phyloP scores from a whole-genome alignment of 1,140 invertebrate genomes.

The Drosophila tristis region DNA sequence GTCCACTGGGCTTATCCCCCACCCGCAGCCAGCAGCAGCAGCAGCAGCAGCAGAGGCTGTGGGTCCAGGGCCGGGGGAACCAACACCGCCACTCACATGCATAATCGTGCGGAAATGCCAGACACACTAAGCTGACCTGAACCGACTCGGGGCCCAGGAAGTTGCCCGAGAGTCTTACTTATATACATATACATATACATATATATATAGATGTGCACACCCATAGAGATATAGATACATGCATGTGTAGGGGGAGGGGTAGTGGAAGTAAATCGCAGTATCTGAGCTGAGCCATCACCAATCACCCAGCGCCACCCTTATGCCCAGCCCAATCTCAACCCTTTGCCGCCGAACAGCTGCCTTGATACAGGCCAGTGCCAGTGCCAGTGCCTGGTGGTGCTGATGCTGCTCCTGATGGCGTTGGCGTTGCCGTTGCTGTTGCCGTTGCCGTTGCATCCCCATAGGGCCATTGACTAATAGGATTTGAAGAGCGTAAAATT shows the following conservation, averaged over 20 bases:
- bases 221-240: conserved; percentile 20
- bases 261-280: conserved; percentile 62
- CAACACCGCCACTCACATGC: conserved; percentile 60
- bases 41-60: background rate
- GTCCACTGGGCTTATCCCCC: conserved; percentile 56
- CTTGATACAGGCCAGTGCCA: conserved; percentile 27
- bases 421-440: conserved; percentile 19
- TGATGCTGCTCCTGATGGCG: conserved; percentile 31
- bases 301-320: conserved; percentile 49
- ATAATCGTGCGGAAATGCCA: conserved; percentile 81
- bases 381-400: conserved; percentile 13
- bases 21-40: background rate
- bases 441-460: conserved; percentile 57
- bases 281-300: conserved; percentile 50
- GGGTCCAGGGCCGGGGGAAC: conserved; percentile 12
- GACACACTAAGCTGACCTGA: conserved; percentile 77
- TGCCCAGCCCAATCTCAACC: conserved; percentile 36
- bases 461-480: conserved; percentile 84
- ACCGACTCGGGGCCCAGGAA: conserved; percentile 17
- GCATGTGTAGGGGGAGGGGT: conserved; percentile 1
- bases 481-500: conserved; percentile 85
- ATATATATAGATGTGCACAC: conserved; percentile 5
- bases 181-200: conserved; percentile 53
- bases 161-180: conserved; percentile 65
- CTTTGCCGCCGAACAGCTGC: conserved; percentile 53